A percentile compares a stretch with the other conserved stretches of the same genome.
Evolutionary conservation across 2,888 invertebrate species (phyloP).

Genomic region (Drosophila pegasa): DNA sequence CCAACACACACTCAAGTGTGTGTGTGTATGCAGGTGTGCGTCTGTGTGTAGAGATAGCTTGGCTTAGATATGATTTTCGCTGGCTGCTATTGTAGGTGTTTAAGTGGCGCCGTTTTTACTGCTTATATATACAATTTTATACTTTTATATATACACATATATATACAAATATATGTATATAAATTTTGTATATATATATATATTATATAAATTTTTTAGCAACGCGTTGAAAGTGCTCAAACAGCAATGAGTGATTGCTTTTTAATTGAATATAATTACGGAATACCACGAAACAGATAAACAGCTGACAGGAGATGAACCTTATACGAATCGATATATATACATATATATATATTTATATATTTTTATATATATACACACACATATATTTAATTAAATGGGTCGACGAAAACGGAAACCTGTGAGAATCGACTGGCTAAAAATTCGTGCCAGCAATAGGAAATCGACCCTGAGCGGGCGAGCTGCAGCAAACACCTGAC

Average conservation of each 20-base stretch:
- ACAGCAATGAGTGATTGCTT: conserved; percentile 65
- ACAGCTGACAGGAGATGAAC: conserved; percentile 20
- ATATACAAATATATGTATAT: not conserved
- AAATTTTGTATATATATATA: not conserved
- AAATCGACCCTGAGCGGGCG: conserved; percentile 43
- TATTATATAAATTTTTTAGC: conserved; percentile 5
- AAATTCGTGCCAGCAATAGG: conserved; percentile 20
- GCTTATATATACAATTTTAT: not conserved
- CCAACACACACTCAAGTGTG: conserved; percentile 15
- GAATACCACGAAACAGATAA: conserved; percentile 29
- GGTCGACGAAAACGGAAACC: conserved; percentile 18
- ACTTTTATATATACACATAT: not conserved
- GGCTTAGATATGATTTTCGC: conserved; percentile 52
- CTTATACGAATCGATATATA: conserved; percentile 35
- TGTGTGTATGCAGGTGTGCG: not conserved
- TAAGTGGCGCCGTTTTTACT: conserved; percentile 25
- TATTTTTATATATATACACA: not conserved
- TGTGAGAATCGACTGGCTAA: conserved; percentile 3
- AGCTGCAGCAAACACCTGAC: conserved; percentile 26
- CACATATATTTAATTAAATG: conserved; percentile 32
- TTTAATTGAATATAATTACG: conserved; percentile 70
- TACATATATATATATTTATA: not conserved
- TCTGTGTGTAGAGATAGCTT: conserved; percentile 37
- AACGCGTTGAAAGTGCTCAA: conserved; percentile 49
- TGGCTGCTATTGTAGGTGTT: conserved; percentile 41